A percentile compares a stretch with the other conserved stretches of the same genome.
phyloP scores from a whole-genome alignment of 1,140 invertebrate species.

The Brachionus angularis region DNA sequence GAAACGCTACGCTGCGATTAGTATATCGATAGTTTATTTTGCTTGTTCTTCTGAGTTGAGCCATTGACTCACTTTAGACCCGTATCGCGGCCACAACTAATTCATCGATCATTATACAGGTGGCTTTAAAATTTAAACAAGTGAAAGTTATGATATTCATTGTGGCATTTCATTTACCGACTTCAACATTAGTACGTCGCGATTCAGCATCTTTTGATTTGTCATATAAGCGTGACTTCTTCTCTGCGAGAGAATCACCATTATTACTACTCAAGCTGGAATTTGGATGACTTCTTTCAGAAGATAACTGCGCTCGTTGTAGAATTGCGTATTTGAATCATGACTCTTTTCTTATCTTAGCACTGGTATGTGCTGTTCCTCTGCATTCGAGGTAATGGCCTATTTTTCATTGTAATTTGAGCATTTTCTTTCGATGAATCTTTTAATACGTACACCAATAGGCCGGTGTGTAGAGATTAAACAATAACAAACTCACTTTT shows the following conservation, averaged over 20 bases:
- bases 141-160: neutral
- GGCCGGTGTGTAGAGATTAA: neutral
- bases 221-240: too few species aligned
- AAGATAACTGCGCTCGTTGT: too few species aligned
- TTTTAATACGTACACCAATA: neutral
- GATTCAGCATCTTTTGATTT: too few species aligned
- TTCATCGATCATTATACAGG: constrained; percentile 6
- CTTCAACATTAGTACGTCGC: too few species aligned
- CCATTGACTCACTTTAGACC: constrained; percentile 27
- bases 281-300: too few species aligned
- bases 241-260: too few species aligned
- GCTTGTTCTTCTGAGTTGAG: constrained; percentile 21
- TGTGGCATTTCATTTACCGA: too few species aligned
- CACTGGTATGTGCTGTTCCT: too few species aligned
- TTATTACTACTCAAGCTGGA: too few species aligned
- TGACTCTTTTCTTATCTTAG: too few species aligned
- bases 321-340: too few species aligned
- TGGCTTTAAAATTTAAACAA: constrained; percentile 34
- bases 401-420: neutral
- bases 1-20: constrained; percentile 18
- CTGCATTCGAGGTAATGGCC: too few species aligned
- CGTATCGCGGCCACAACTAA: neutral
- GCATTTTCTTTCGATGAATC: neutral
- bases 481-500: neutral
- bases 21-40: constrained; percentile 1